Conservation (phyloP, 2,888 invertebrate genomes). For the Folsomia candida region DNA sequence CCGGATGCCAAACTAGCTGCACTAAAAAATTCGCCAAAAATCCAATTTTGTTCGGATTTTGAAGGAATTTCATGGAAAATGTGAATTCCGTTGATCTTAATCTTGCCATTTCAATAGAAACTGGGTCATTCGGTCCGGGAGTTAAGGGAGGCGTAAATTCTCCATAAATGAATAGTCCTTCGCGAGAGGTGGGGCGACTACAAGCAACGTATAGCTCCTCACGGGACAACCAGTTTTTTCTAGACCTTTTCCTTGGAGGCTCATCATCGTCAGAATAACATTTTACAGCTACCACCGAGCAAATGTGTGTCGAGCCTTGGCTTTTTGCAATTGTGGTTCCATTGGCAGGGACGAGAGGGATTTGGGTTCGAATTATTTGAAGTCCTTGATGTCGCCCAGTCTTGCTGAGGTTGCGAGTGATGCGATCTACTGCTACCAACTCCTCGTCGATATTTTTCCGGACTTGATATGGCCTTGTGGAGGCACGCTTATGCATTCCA, state of each 20-base stretch:
- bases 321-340: conserved; percentile 45
- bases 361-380: conserved; percentile 35
- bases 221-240: background rate
- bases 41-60: too few relatives aligned
- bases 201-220: conserved; percentile 36
- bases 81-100: conserved; percentile 3
- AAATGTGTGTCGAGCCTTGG: conserved; percentile 36
- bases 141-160: conserved; percentile 12
- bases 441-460: background rate
- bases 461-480: background rate
- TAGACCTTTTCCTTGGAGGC: background rate
- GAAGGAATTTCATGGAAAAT: conserved; percentile 18
- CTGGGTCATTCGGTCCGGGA: conserved; percentile 12
- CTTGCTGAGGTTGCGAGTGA: background rate
- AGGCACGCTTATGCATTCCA: conserved; percentile 7
- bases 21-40: too few relatives aligned
- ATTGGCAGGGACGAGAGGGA: conserved; percentile 44
- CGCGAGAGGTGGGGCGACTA: conserved; percentile 25
- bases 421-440: conserved; percentile 9
- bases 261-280: background rate
- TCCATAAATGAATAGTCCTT: conserved; percentile 29
- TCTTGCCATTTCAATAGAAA: conserved; percentile 17
- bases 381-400: conserved; percentile 1
- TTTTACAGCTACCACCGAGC: background rate
- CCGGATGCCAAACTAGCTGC: too few relatives aligned